Evolutionary conservation across 2,113 vertebrate genomes (phyloP).

Genomic region (Rhinichthys klamathensis): DNA sequence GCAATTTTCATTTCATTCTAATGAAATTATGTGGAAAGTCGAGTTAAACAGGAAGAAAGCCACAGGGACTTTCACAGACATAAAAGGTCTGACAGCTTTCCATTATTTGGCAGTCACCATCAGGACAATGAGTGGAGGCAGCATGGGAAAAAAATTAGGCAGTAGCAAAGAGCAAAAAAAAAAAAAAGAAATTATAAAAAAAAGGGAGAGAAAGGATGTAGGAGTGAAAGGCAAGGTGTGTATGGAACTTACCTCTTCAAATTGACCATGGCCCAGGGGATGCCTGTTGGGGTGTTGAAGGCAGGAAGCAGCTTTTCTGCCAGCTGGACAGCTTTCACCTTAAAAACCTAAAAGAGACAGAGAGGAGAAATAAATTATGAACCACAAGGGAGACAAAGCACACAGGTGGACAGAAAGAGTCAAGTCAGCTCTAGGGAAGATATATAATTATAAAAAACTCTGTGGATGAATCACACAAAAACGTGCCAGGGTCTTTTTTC

Average conservation of each 20-base stretch:
- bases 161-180: background rate
- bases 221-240: background rate
- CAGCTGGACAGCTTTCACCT: slow-evolving; percentile 94
- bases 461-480: background rate
- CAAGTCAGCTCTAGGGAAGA: slow-evolving; percentile 8
- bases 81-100: background rate
- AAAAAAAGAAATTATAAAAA: too few species aligned
- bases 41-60: slow-evolving; percentile 23
- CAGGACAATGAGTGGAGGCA: background rate
- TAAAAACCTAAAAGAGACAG: slow-evolving; percentile 84
- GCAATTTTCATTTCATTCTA: slow-evolving; percentile 40
- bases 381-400: slow-evolving; percentile 7
- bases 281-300: slow-evolving; percentile 97
- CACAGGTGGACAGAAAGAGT: background rate
- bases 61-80: background rate
- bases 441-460: background rate
- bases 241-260: slow-evolving; percentile 87
- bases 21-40: slow-evolving; percentile 39
- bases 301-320: slow-evolving; percentile 97
- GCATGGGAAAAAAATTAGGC: background rate
- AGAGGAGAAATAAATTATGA: slow-evolving; percentile 19
- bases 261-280: slow-evolving; percentile 99
- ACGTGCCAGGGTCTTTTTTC: background rate
- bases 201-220: background rate
- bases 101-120: background rate